Percentiles rank a stretch among this genome's conserved stretches.
Conservation (phyloP, 2,888 invertebrate genomes). For the Caenorhabditis japonica region DNA sequence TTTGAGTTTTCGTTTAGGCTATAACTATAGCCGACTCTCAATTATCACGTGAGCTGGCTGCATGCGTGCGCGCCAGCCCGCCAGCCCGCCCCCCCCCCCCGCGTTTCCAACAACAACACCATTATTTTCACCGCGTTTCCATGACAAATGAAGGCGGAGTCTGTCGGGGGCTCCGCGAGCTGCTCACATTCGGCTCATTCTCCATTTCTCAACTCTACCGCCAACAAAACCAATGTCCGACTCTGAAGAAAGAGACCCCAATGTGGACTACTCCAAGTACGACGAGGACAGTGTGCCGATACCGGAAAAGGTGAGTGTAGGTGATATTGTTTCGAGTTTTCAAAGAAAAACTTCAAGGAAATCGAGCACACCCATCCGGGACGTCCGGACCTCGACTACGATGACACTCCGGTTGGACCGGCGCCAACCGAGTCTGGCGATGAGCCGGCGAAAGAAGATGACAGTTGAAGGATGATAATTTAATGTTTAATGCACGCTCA, state of each 20-base stretch:
- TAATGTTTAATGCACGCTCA: too few species aligned
- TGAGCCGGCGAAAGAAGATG: too few species aligned
- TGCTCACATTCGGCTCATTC: slow-evolving; percentile 25
- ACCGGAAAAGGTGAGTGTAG: slow-evolving; percentile 56
- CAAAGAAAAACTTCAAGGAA: slow-evolving; percentile 33
- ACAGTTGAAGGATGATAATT: too few species aligned
- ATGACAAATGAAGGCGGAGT: slow-evolving; percentile 19
- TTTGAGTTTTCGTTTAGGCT: too few species aligned
- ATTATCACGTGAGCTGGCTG: too few species aligned
- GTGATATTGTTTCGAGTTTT: background rate
- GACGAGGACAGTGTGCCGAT: slow-evolving; percentile 67
- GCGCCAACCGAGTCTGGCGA: slow-evolving; percentile 53
- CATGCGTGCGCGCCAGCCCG: too few species aligned
- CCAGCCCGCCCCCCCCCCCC: background rate
- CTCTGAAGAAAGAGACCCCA: slow-evolving; percentile 37
- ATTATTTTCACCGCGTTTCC: slow-evolving; percentile 28
- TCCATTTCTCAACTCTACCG: background rate
- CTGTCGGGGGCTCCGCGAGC: slow-evolving; percentile 2
- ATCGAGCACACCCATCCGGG: slow-evolving; percentile 66
- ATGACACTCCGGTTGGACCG: slow-evolving; percentile 70
- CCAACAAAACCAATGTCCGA: slow-evolving; percentile 35
- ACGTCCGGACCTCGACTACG: slow-evolving; percentile 70
- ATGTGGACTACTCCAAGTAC: slow-evolving; percentile 65
- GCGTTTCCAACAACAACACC: background rate
- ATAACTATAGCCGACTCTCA: too few species aligned